Evolutionary conservation across 2,888 invertebrate genomes (phyloP).

Genomic region (Cryptophagus acutangulus): DNA sequence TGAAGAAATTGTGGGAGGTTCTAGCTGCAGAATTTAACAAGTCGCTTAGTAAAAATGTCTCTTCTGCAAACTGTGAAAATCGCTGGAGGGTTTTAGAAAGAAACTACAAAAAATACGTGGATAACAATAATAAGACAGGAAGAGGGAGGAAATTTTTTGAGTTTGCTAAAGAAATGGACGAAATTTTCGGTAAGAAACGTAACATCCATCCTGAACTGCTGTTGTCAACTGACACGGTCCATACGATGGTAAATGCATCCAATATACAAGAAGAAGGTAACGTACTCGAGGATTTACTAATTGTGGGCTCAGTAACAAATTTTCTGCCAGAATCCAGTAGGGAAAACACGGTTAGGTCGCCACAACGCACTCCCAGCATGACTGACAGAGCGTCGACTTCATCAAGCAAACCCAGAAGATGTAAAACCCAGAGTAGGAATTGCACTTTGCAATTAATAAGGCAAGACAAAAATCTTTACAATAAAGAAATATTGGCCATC

Average conservation of each 20-base stretch:
- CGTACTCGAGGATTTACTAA: background rate
- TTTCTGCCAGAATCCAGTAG: too few relatives aligned
- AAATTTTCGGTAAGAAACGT: constrained; percentile 5
- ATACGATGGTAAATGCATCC: too few relatives aligned
- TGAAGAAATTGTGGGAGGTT: constrained; percentile 8
- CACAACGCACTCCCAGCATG: too few relatives aligned
- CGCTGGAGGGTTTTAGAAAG: constrained; percentile 9
- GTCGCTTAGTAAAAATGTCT: constrained; percentile 1
- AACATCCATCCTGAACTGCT: constrained; percentile 3
- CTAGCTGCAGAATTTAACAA: background rate
- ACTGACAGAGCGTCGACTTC: too few relatives aligned
- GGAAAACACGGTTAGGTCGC: too few relatives aligned
- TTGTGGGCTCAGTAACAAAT: too few relatives aligned
- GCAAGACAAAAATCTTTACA: constrained; percentile 2
- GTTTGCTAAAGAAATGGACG: constrained; percentile 9
- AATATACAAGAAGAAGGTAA: background rate
- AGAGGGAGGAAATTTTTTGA: constrained; percentile 7
- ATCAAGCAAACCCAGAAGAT: too few relatives aligned
- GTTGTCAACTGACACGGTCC: too few relatives aligned
- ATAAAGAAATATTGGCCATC: background rate
- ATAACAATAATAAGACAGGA: constrained; percentile 5
- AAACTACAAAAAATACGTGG: constrained; percentile 10
- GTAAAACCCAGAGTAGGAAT: too few relatives aligned
- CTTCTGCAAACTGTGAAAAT: constrained; percentile 8
- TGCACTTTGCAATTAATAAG: background rate